Percentiles rank a stretch among this genome's conserved stretches.
Evolutionary conservation across 2,113 vertebrate genomes (phyloP).

Genomic region (Petrocephalus zakoni): DNA sequence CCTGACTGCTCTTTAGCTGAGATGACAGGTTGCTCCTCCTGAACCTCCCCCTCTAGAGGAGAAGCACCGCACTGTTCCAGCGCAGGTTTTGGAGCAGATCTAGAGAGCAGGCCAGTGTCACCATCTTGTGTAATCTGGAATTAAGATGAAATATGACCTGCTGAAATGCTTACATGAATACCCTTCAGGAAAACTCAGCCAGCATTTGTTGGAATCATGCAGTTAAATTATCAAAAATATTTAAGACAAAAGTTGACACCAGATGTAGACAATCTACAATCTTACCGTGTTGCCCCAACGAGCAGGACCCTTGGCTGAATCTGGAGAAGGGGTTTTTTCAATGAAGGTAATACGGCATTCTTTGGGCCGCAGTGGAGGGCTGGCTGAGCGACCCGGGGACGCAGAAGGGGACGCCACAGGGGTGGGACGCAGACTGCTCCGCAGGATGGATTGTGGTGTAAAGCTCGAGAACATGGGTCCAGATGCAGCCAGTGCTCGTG

Average conservation of each 20-base stretch:
- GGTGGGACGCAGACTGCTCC: slow-evolving; percentile 78
- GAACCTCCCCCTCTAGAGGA: slow-evolving; percentile 33
- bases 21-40: slow-evolving; percentile 23
- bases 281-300: slow-evolving; percentile 72
- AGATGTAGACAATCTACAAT: not conserved
- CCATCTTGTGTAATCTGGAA: slow-evolving; percentile 52
- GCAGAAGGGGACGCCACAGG: slow-evolving; percentile 77
- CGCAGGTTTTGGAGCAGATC: slow-evolving; percentile 35
- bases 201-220: not conserved
- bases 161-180: not conserved
- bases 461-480: slow-evolving; percentile 72
- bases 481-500: slow-evolving; percentile 74
- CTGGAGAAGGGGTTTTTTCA: slow-evolving; percentile 57
- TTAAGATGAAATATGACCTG: slow-evolving; percentile 21
- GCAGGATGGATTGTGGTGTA: slow-evolving; percentile 86
- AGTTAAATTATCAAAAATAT: not conserved
- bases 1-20: slow-evolving; percentile 5
- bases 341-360: slow-evolving; percentile 81
- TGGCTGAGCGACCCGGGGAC: slow-evolving; percentile 78
- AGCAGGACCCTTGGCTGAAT: slow-evolving; percentile 38
- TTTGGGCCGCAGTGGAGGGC: slow-evolving; percentile 74
- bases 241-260: not conserved
- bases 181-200: not conserved
- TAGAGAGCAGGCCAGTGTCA: slow-evolving; percentile 49
- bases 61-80: slow-evolving; percentile 45